These are phyloP conservation scores for Astreopora myriophthalma DNA, from an alignment of 64 coral and sea anemone species.

Conservation along the genomic window DNA sequence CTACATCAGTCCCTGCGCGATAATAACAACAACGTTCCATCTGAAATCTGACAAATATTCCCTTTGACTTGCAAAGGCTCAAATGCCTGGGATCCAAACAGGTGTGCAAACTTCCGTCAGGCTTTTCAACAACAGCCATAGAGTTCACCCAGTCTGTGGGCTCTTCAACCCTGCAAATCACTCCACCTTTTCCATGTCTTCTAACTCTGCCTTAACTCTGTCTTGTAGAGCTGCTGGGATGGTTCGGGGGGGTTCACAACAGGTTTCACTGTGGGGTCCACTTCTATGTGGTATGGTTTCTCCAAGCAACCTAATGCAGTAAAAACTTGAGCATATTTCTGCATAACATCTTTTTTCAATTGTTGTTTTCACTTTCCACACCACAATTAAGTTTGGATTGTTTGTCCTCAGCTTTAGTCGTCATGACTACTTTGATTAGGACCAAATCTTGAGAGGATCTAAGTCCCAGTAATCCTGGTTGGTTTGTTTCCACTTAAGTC, in stretches of 20 bases:
- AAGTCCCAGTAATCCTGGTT: conserved; percentile 71
- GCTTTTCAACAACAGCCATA: conserved; percentile 58
- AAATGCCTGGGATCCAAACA: conserved; percentile 8
- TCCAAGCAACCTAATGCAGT: conserved; percentile 65
- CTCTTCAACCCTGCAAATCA: background rate
- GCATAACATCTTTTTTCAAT: conserved; percentile 54
- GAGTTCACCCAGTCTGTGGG: conserved; percentile 38
- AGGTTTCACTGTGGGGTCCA: conserved; percentile 58
- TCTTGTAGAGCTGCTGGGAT: conserved; percentile 69
- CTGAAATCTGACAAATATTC: too few species aligned
- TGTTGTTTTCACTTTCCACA: conserved; percentile 33
- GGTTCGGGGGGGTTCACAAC: conserved; percentile 50
- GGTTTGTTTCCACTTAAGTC: conserved; percentile 71
- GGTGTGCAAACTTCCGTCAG: conserved; percentile 3
- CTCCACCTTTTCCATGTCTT: conserved; percentile 53
- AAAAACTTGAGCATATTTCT: conserved; percentile 60
- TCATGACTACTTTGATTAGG: conserved; percentile 68
- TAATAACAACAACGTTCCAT: too few species aligned
- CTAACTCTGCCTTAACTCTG: conserved; percentile 53
- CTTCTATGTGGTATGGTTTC: conserved; percentile 73
- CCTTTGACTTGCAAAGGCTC: too few species aligned
- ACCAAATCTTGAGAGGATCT: conserved; percentile 56
- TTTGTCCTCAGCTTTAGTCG: conserved; percentile 22
- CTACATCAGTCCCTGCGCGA: too few species aligned
- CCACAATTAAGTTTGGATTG: background rate